Evolutionary conservation across 1,140 invertebrate species (phyloP).

Genomic region (Lepidotrigona ventralis): DNA sequence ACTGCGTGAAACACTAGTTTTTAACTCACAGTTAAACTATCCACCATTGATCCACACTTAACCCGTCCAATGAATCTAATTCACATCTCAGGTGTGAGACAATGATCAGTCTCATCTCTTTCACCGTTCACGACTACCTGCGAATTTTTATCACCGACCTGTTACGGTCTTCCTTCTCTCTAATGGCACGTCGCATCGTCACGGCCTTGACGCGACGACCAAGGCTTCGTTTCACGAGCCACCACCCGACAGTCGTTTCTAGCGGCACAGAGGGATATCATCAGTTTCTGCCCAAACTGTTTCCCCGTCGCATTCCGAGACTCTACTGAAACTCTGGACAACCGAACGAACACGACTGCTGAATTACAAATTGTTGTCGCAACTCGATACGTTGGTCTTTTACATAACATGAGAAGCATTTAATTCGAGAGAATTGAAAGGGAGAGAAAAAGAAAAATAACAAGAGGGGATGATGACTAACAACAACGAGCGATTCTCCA

Average conservation of each 20-base stretch:
- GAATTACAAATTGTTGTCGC: not conserved
- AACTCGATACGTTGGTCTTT: not conserved
- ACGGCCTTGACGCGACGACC: not conserved
- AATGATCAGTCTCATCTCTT: not conserved
- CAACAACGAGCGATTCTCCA: too few species aligned
- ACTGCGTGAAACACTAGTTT: not conserved
- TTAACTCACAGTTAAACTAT: not conserved
- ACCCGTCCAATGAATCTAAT: too few species aligned
- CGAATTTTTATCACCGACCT: not conserved
- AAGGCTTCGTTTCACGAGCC: not conserved
- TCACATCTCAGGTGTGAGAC: not conserved
- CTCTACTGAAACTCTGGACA: not conserved
- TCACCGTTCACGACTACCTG: not conserved
- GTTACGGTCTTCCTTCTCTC: not conserved
- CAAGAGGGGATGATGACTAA: too few species aligned
- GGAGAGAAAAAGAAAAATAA: too few species aligned
- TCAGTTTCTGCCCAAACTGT: constrained; percentile 7
- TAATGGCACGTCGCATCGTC: not conserved
- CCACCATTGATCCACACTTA: not conserved
- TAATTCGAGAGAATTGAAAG: not conserved
- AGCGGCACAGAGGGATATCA: not conserved
- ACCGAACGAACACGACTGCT: not conserved
- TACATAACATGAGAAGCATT: not conserved
- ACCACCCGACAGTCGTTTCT: not conserved
- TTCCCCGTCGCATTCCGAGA: not conserved